phyloP scores from a whole-genome alignment of 2,113 vertebrate species.

The Neotragus pygmaeus region DNA sequence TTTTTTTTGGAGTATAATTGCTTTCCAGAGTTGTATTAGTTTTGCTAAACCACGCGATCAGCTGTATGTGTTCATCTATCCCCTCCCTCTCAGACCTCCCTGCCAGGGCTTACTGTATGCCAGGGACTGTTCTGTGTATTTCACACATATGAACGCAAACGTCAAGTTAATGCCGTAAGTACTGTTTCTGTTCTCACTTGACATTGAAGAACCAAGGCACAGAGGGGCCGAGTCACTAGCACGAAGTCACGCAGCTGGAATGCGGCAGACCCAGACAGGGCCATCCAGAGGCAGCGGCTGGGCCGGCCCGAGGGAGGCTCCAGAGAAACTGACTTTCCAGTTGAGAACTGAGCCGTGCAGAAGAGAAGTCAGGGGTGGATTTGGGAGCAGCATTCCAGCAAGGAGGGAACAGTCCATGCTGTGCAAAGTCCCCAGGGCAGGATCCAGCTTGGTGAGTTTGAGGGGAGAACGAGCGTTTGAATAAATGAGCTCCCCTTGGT shows the following conservation, averaged over 20 bases:
- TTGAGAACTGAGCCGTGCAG: not conserved
- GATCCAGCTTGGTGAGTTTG: not conserved
- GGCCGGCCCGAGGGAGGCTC: not conserved
- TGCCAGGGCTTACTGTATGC: not conserved
- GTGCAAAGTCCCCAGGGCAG: not conserved
- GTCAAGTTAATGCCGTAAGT: not conserved
- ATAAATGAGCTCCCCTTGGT: not conserved
- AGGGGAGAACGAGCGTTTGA: not conserved
- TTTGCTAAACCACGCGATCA: rapidly evolving
- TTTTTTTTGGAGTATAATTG: not conserved
- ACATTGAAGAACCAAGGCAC: not conserved
- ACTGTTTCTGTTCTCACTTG: not conserved
- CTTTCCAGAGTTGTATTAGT: not conserved
- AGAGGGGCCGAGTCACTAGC: not conserved
- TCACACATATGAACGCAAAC: not conserved
- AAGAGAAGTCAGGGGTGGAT: not conserved
- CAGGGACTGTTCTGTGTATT: not conserved
- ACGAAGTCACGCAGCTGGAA: not conserved
- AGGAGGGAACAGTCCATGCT: not conserved
- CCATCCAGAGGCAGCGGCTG: not conserved
- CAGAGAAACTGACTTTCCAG: not conserved
- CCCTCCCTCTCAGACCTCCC: not conserved
- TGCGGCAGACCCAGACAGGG: not conserved
- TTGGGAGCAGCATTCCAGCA: not conserved
- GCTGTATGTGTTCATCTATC: not conserved